Percentiles rank a stretch among this genome's conserved stretches.
phyloP scores from a whole-genome alignment of 2,797 vertebrate species.

The Tangara arthus region DNA sequence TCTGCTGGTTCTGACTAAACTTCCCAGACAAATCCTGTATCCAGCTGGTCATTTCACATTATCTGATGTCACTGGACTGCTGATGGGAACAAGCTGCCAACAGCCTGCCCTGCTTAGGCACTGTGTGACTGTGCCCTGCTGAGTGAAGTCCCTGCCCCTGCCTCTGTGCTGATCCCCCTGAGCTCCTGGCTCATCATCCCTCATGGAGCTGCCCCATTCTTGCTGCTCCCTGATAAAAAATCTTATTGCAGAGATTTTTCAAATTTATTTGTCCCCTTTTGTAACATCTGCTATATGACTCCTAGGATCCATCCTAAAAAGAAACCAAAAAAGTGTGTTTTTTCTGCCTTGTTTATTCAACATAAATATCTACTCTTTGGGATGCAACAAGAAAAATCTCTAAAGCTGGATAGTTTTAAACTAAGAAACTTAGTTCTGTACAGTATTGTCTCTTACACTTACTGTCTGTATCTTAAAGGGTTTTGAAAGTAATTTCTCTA shows the following conservation, averaged over 20 bases:
- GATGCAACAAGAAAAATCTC: background rate
- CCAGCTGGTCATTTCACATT: background rate
- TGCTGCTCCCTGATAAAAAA: background rate
- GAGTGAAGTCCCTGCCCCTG: background rate
- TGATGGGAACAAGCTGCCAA: background rate
- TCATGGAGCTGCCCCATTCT: background rate
- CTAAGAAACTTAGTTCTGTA: background rate
- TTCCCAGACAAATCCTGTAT: background rate
- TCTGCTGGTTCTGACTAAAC: background rate
- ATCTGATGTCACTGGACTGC: background rate
- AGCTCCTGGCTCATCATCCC: background rate
- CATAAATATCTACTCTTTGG: background rate
- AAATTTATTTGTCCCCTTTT: background rate
- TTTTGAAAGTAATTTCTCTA: background rate
- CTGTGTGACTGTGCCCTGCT: background rate
- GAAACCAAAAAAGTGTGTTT: fast-evolving
- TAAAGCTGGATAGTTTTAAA: background rate
- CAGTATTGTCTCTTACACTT: background rate
- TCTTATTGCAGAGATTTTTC: background rate
- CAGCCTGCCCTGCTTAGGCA: background rate
- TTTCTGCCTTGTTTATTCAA: background rate
- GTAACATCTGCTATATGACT: background rate
- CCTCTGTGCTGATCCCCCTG: no score
- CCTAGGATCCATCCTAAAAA: background rate
- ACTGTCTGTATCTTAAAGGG: background rate